Evolutionary conservation across 2,888 invertebrate species (phyloP), one percentile per base, ranked within the genome.

Genomic region (Troides aeacus): DNA sequence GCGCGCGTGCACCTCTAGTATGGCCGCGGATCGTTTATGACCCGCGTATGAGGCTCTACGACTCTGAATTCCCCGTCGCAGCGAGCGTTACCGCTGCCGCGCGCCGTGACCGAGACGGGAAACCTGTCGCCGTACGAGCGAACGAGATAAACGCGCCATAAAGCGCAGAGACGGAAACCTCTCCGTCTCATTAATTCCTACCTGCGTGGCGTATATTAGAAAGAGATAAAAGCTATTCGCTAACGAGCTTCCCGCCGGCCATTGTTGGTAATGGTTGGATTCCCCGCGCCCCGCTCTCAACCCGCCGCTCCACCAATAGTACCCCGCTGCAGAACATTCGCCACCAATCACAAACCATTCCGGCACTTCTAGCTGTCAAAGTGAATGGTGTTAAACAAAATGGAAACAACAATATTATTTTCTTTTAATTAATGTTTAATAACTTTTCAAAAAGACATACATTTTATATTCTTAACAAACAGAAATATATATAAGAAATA

Each of bases 21-120:
- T 92, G 92, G 92, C 95, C 95, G 95, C 95, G 95, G 95, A 95
- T 95, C 95, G 95, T 95, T 95, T 95, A 95, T 95, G 95, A 95
- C 95, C 95, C 95, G 95, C 95, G 95, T 95, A 95, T 95, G 95
- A 95, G 95, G 94, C 95, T 95, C 95, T 95, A 95, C 95, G 95
- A 95, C 95, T 95, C 95, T 94, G 95, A 95, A 95, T 95, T 95
- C 95, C 94, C 94, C 94, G 95, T 93, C 90, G 93, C 91, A 90
- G 91, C 90, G 91, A 90, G 87, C 89, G 88, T 89, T 89, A 88
- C 92, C 89, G 92, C 91, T 88, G 89, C 92, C 89, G 90, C 90
- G 89, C 90, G 86, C 87, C 85, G 87, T 86, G 84, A 83, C 86
- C 85, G 90, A 88, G 92, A 92, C 87, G 87, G 93, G 85, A 86